A percentile compares a stretch with the other conserved stretches of the same genome.
These are phyloP conservation scores for Proterorhinus semilunaris DNA, from an alignment of 2,113 vertebrate genomes.

Conservation along the genomic window DNA sequence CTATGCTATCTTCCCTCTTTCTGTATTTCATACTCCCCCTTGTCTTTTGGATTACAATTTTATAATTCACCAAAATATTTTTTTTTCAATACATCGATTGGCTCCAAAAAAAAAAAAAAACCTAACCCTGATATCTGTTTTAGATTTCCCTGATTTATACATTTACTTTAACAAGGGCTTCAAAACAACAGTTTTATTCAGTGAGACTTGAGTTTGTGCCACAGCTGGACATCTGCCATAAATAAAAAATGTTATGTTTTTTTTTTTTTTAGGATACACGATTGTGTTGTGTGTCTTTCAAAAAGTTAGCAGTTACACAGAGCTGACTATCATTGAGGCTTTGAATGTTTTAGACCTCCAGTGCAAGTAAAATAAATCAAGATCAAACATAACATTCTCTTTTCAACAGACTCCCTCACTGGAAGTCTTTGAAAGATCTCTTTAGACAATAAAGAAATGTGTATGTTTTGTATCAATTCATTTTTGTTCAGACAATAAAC, in stretches of 20 bases:
- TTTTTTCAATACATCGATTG: slow-evolving; percentile 13
- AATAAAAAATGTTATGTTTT: background rate
- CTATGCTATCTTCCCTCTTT: slow-evolving; percentile 60
- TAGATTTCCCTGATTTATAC: slow-evolving; percentile 35
- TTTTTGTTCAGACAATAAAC: slow-evolving; percentile 38
- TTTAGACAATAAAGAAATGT: slow-evolving; percentile 16
- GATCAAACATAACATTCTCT: background rate
- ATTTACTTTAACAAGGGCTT: slow-evolving; percentile 50
- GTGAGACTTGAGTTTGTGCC: slow-evolving; percentile 9
- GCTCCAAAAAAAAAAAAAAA: slow-evolving; percentile 24
- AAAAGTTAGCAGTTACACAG: background rate
- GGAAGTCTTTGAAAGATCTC: background rate
- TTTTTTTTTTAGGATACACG: slow-evolving; percentile 7
- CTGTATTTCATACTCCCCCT: slow-evolving; percentile 48
- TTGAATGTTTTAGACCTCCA: slow-evolving; percentile 12
- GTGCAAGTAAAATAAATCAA: background rate
- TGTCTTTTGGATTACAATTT: slow-evolving; percentile 28
- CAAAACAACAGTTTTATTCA: slow-evolving; percentile 47
- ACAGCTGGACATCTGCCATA: background rate
- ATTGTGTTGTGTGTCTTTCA: background rate
- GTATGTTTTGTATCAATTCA: slow-evolving; percentile 40
- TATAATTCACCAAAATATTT: slow-evolving; percentile 30
- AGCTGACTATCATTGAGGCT: slow-evolving; percentile 10
- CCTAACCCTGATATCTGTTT: slow-evolving; percentile 9
- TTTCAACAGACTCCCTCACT: background rate